Conservation (phyloP, 2,888 invertebrate genomes). For the Drosophila niveifrons region DNA sequence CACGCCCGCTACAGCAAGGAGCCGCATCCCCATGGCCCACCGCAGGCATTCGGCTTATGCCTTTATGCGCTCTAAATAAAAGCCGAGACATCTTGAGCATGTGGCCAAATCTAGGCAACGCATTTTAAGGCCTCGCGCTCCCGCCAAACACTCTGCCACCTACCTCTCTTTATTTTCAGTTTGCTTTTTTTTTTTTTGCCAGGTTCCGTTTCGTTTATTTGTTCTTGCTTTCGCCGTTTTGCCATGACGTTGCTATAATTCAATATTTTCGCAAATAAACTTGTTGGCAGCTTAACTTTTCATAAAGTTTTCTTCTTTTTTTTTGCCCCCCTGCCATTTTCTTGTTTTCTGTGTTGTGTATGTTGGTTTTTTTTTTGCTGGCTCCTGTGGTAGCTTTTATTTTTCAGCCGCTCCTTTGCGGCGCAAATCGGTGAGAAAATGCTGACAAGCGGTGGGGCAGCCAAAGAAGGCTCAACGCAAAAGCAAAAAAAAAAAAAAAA, state of each 20-base stretch:
- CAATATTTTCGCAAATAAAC: conserved; percentile 80
- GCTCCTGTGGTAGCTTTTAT: conserved; percentile 47
- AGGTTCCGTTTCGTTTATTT: conserved; percentile 27
- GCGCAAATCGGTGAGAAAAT: conserved; percentile 74
- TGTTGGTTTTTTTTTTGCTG: conserved; percentile 2
- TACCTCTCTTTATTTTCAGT: background rate
- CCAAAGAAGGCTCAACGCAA: conserved; percentile 18
- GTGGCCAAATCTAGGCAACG: conserved; percentile 68
- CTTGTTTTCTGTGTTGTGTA: background rate
- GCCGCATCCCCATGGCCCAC: conserved; percentile 13
- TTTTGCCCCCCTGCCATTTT: conserved; percentile 13
- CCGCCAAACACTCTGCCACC: background rate
- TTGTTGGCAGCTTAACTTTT: conserved; percentile 81
- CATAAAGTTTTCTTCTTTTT: conserved; percentile 55
- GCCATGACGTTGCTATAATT: conserved; percentile 75
- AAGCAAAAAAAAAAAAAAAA: conserved; percentile 35
- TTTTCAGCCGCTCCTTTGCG: conserved; percentile 63
- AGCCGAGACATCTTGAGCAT: conserved; percentile 64
- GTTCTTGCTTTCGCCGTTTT: conserved; percentile 26
- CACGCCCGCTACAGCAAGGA: conserved; percentile 40
- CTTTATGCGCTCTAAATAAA: conserved; percentile 69
- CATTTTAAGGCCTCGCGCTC: conserved; percentile 41
- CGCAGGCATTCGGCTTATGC: conserved; percentile 67
- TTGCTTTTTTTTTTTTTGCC: background rate
- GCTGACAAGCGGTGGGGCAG: conserved; percentile 69